Conservation (phyloP, 2,797 vertebrate genomes). For the Tokudaia tokunoshimensis region DNA sequence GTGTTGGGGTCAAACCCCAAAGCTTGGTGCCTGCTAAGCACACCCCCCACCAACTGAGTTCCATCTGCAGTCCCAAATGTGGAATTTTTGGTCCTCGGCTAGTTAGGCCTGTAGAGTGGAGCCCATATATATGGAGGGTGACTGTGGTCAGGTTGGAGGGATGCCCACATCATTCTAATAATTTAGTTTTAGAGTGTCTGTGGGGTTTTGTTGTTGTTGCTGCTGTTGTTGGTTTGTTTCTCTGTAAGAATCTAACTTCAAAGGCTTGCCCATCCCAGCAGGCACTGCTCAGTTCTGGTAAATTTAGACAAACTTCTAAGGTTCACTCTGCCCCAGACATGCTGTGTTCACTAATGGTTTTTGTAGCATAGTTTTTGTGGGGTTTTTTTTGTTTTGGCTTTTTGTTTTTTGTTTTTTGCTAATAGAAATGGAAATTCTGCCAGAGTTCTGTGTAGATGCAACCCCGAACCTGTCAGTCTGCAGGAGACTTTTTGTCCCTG, state of each 20-base stretch:
- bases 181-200: background rate
- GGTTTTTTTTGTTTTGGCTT: background rate
- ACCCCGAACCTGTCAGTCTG: background rate
- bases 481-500: background rate
- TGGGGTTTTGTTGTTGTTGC: background rate
- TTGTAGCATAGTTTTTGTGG: background rate
- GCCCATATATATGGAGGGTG: background rate
- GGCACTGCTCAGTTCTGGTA: background rate
- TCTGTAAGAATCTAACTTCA: background rate
- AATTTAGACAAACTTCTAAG: background rate
- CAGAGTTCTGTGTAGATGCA: background rate
- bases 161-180: background rate
- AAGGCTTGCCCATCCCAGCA: background rate
- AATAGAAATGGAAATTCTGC: background rate
- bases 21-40: no score
- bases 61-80: background rate
- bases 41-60: background rate
- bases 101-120: background rate
- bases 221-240: background rate
- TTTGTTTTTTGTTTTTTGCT: background rate
- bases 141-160: background rate
- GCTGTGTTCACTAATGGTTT: background rate
- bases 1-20: background rate
- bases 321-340: background rate
- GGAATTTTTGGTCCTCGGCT: background rate